Evolutionary conservation across 2,797 vertebrate species (phyloP).

Genomic region (Danio albolineatus): DNA sequence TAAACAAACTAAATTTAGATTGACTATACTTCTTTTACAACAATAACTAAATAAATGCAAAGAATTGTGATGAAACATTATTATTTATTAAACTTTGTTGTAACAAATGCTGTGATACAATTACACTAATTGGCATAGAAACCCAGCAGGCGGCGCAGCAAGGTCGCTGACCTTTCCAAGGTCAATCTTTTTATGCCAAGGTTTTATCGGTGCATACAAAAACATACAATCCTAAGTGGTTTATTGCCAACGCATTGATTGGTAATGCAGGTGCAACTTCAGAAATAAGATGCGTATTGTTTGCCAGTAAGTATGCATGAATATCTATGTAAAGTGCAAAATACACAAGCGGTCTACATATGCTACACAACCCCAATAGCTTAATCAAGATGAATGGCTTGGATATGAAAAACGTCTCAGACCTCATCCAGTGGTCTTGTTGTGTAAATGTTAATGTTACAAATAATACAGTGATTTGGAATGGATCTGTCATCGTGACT

Average conservation of each 20-base stretch:
- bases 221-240: slow-evolving; percentile 8
- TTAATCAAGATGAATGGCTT: slow-evolving; percentile 37
- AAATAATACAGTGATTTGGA: slow-evolving; percentile 39
- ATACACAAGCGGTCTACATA: background rate
- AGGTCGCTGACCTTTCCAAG: slow-evolving; percentile 19
- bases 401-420: slow-evolving; percentile 6
- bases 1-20: too few species aligned
- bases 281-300: background rate
- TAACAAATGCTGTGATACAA: slow-evolving; percentile 32
- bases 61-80: too few species aligned
- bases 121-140: slow-evolving; percentile 41
- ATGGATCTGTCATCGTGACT: slow-evolving; percentile 34
- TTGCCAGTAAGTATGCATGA: background rate
- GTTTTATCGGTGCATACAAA: slow-evolving; percentile 17
- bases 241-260: slow-evolving; percentile 31
- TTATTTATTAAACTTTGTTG: background rate
- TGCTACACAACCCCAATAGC: slow-evolving; percentile 6
- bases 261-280: background rate
- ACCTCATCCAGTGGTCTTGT: slow-evolving; percentile 10
- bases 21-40: too few species aligned
- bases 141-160: slow-evolving; percentile 19
- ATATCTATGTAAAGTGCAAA: background rate
- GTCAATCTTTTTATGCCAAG: slow-evolving; percentile 21
- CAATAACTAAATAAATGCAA: too few species aligned
- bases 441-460: slow-evolving; percentile 42